Base-by-base conservation (phyloP, 1,140 invertebrate genomes). In the Trichomalopsis sarcophagae region DNA sequence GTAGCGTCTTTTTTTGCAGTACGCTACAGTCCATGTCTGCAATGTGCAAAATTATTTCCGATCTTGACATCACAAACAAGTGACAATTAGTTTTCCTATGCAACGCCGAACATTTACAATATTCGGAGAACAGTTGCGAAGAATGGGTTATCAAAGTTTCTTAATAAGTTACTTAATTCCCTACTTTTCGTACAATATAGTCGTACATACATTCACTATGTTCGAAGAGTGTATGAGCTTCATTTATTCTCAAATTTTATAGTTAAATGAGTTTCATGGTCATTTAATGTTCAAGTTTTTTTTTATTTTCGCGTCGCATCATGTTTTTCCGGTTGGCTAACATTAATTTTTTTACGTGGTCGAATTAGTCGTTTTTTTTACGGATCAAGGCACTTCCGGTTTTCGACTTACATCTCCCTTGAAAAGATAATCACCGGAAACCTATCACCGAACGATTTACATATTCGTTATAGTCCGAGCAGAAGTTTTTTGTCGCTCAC, bases 371-470 rank as follows among this genome's bases (percentile, higher is more conserved):
- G 55, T 55, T 81, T 73, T 44, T 14, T 71, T n/a, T 71, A 79
- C 55, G 78, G 78, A 30, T 85, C 76, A 80, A 81, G 84, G 78
- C 69, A 81, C 77, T 85, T 80, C 69, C 78, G 78, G 84, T 81
- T 85, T 85, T 81, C 40, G 17, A 6, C 44, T 11, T 27, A 23
- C 44, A 36, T 36, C 23, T 55, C 76, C 33, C 47, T 78, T 40
- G 44, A 78, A 84, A 79, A 40, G 55, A 36, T 66, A 80, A 36
- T 76, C 47, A 84, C 77, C 77, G 50, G 77, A 81, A 84, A 78
- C 66, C 69, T n/a, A 73, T 84, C 69, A 73, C 74, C 75, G 55
- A 84, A 69, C 2, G 66, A 77, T 84, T 84, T 73, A n/a, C 55
- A 68, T 17, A 7, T 66, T 27, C 44, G 30, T 33, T n/a, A 76